Conservation (phyloP, 2,113 vertebrate species). For the Cromileptes altivelis region DNA sequence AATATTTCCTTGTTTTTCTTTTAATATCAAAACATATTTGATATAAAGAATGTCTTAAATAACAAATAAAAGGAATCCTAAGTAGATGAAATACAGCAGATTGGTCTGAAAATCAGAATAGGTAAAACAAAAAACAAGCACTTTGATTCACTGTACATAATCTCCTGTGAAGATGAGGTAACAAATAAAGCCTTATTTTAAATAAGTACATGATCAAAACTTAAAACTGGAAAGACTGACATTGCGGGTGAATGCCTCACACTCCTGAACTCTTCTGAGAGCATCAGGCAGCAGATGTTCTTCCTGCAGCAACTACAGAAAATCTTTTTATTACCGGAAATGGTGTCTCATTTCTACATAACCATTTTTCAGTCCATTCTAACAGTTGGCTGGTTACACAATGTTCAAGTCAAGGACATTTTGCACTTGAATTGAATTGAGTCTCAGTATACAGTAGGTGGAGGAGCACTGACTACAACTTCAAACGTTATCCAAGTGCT, state of each 20-base stretch:
- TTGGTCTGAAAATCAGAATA: neutral
- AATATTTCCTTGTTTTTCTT: neutral
- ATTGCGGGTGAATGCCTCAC: neutral
- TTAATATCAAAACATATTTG: neutral
- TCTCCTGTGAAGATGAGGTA: neutral
- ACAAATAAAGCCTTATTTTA: neutral
- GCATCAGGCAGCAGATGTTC: slow-evolving; percentile 10
- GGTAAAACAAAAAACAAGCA: neutral
- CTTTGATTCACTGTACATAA: neutral
- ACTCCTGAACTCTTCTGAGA: slow-evolving; percentile 6
- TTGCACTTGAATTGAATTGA: neutral
- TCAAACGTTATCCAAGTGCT: slow-evolving; percentile 27
- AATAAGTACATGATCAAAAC: neutral
- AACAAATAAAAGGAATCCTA: neutral
- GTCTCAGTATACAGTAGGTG: slow-evolving; percentile 5
- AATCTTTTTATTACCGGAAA: slow-evolving; percentile 10
- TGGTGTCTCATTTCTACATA: neutral
- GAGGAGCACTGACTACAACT: neutral
- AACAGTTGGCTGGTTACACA: slow-evolving; percentile 3
- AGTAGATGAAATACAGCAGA: neutral
- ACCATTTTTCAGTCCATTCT: neutral
- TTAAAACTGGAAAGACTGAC: neutral
- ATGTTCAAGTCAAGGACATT: slow-evolving; percentile 31
- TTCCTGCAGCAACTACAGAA: slow-evolving; percentile 22
- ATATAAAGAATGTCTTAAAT: neutral